A percentile compares a stretch with the other conserved stretches of the same genome.
These are phyloP conservation scores for Lates calcarifer DNA, from an alignment of 2,113 vertebrate species.

Conservation along the genomic window DNA sequence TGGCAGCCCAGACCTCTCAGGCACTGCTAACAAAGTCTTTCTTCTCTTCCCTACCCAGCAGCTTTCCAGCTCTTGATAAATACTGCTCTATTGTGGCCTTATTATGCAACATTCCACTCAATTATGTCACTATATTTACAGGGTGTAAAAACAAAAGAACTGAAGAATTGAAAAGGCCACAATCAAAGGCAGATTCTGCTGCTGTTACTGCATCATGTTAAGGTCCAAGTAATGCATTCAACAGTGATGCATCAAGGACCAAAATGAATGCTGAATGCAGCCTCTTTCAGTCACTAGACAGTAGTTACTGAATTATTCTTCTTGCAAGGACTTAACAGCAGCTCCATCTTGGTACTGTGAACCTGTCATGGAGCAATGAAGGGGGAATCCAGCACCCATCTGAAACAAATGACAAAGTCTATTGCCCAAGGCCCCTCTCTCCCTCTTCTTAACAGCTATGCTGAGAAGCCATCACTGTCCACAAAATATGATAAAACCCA, in stretches of 20 bases:
- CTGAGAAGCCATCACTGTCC: constrained; percentile 91
- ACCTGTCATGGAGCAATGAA: constrained; percentile 83
- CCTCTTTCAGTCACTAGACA: constrained; percentile 73
- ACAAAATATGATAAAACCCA: constrained; percentile 92
- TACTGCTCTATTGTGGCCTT: constrained; percentile 44
- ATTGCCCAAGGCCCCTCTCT: constrained; percentile 89
- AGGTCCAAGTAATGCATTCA: constrained; percentile 46
- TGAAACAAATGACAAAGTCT: constrained; percentile 90
- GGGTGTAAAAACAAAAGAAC: constrained; percentile 21
- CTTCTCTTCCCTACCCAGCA: constrained; percentile 50
- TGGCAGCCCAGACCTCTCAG: constrained; percentile 47
- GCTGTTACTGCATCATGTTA: constrained; percentile 17
- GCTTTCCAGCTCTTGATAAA: constrained; percentile 60
- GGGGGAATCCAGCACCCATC: constrained; percentile 84
- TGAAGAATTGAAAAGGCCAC: constrained; percentile 35
- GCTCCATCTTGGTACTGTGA: constrained; percentile 83
- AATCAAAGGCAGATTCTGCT: constrained; percentile 51
- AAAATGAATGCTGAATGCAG: constrained; percentile 50
- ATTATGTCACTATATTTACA: constrained; percentile 68
- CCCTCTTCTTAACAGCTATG: constrained; percentile 86
- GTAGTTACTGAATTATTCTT: constrained; percentile 84
- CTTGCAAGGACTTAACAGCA: constrained; percentile 73
- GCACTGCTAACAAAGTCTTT: constrained; percentile 52
- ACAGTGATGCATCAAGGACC: constrained; percentile 39
- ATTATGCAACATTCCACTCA: constrained; percentile 61